Evolutionary conservation across 1,140 invertebrate species (phyloP).

Genomic region (Nixonia krombeini): DNA sequence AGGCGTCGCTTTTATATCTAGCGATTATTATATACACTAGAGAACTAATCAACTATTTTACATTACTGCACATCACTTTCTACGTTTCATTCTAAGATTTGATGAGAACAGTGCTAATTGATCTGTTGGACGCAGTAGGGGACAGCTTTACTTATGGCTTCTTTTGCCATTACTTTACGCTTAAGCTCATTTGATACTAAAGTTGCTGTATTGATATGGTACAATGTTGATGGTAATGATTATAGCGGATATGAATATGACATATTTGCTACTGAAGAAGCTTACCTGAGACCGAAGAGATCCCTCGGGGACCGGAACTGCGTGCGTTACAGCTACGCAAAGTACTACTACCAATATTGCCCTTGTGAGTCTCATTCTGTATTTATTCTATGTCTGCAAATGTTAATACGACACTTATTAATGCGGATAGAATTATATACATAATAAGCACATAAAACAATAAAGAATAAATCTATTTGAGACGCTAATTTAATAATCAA

Average conservation of each 20-base stretch:
- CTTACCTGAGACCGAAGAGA: conserved; percentile 62
- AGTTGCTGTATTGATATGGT: too few species aligned
- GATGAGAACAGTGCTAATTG: neutral
- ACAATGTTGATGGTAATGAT: neutral
- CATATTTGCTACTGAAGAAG: neutral
- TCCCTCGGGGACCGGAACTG: conserved; percentile 56
- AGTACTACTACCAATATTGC: conserved; percentile 51
- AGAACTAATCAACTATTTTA: conserved; percentile 1
- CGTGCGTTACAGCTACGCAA: conserved; percentile 55
- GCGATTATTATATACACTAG: conserved; percentile 5
- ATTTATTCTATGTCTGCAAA: conserved; percentile 38
- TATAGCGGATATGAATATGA: neutral
- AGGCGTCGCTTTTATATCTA: neutral
- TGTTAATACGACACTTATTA: too few species aligned
- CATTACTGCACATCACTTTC: too few species aligned
- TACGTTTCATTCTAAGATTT: neutral
- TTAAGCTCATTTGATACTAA: too few species aligned
- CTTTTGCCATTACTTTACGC: too few species aligned
- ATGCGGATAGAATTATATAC: too few species aligned
- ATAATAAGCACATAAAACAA: neutral
- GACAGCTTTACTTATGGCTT: too few species aligned
- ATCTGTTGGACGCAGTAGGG: too few species aligned
- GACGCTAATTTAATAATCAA: too few species aligned
- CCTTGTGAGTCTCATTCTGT: conserved; percentile 59
- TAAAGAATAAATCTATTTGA: too few species aligned